Conservation (phyloP, 2,888 invertebrate genomes). For the Drosophila imparisetae region DNA sequence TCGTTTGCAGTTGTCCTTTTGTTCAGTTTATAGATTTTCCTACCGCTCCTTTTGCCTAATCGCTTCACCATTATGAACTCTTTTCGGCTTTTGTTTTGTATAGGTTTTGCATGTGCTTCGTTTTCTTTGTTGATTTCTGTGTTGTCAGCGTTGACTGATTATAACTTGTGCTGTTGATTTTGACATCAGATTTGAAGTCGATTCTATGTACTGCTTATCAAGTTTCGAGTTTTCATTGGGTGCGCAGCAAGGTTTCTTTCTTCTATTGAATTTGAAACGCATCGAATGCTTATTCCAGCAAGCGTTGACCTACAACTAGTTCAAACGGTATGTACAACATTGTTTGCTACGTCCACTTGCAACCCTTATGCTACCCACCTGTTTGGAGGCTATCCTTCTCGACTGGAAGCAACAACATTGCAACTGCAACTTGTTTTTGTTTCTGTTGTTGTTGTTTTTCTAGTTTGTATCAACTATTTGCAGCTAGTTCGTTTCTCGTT, state of each 20-base stretch:
- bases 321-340: not conserved
- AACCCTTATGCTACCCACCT: not conserved
- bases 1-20: not conserved
- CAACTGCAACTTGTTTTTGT: not conserved
- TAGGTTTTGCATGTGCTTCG: not conserved
- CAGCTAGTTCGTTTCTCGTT: not conserved
- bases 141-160: conserved; percentile 34
- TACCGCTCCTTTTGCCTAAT: not conserved
- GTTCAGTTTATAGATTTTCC: not conserved
- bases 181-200: conserved; percentile 6
- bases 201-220: conserved; percentile 1
- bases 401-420: not conserved
- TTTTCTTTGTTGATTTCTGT: not conserved
- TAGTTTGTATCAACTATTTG: not conserved
- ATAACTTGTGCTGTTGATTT: conserved; percentile 19
- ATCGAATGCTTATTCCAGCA: not conserved
- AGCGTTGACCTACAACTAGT: not conserved
- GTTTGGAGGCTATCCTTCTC: not conserved
- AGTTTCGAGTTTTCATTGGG: not conserved
- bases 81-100: not conserved
- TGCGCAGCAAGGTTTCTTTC: not conserved
- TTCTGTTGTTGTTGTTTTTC: not conserved
- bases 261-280: not conserved
- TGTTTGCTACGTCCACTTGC: not conserved
- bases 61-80: conserved; percentile 6